Conservation (phyloP, 2,888 invertebrate species). For the Oscheius sp. region DNA sequence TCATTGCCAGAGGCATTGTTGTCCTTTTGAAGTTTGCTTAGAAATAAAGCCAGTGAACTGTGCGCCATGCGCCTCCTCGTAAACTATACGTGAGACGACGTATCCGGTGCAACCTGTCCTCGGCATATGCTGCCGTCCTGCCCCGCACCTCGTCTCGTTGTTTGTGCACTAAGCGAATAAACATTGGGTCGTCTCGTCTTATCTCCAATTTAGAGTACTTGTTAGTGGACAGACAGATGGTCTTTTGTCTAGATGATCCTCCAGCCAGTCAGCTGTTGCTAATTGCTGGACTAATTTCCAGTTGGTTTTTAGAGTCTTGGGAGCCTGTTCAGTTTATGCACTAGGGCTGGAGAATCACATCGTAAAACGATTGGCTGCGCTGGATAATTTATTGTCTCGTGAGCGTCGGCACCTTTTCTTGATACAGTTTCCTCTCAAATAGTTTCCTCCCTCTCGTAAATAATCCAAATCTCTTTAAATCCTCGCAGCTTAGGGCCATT, state of each 20-base stretch:
- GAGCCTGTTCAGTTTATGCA: background rate
- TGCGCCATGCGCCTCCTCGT: background rate
- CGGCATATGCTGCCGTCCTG: constrained; percentile 24
- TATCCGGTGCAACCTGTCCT: constrained; percentile 27
- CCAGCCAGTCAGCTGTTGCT: background rate
- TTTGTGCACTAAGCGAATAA: constrained; percentile 28
- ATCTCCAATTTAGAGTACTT: constrained; percentile 14
- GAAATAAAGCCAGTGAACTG: constrained; percentile 5
- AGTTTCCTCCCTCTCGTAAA: no score
- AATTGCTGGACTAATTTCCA: background rate
- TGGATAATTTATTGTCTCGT: background rate
- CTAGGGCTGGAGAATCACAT: background rate
- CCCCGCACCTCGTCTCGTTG: constrained; percentile 16
- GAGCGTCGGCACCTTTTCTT: no score
- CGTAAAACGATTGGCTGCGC: background rate
- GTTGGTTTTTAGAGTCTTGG: no score
- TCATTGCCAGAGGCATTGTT: no score
- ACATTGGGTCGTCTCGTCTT: constrained; percentile 12
- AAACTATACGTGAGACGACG: constrained; percentile 15
- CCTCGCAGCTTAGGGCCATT: no score
- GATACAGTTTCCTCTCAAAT: no score
- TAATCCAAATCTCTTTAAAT: no score
- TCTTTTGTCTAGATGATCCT: background rate
- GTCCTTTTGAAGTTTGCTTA: background rate
- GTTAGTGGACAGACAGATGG: background rate